These are phyloP conservation scores for Mustela lutreola DNA, from an alignment of 2,113 vertebrate genomes.

Conservation along the genomic window DNA sequence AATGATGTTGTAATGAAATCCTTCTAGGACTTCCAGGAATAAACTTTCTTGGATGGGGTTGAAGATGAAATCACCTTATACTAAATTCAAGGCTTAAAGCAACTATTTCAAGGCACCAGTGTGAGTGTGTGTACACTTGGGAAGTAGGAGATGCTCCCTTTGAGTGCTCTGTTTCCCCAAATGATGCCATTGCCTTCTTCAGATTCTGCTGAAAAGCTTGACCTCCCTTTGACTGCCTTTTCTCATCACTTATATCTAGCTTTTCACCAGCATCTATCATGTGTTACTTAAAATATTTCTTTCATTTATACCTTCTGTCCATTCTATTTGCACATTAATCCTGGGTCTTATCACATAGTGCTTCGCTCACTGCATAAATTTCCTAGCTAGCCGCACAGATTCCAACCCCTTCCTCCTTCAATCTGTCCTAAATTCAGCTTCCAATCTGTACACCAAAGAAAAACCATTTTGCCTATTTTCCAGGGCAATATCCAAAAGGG, in stretches of 20 bases:
- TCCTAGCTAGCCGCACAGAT: neutral
- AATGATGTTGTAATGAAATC: slow-evolving; percentile 73
- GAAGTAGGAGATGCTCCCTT: neutral
- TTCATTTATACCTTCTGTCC: neutral
- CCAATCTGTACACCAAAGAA: neutral
- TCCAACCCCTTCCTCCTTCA: neutral
- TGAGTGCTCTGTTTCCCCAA: neutral
- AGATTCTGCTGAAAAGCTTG: neutral
- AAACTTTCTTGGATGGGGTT: slow-evolving; percentile 62
- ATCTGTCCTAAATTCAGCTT: neutral
- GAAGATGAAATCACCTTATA: slow-evolving; percentile 73
- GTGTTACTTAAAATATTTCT: neutral
- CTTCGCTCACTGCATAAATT: neutral
- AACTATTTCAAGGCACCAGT: neutral
- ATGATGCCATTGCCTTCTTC: neutral
- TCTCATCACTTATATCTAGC: neutral
- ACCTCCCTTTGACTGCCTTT: neutral
- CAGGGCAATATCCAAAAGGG: neutral
- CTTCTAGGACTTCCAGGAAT: slow-evolving; percentile 80
- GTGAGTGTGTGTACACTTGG: neutral
- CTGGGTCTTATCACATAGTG: neutral
- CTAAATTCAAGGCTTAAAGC: slow-evolving; percentile 16
- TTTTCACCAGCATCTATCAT: neutral
- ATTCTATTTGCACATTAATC: neutral
- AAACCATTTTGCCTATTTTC: neutral